Base-by-base conservation (phyloP, 2,113 vertebrate species). In the Plestiodon gilberti region DNA sequence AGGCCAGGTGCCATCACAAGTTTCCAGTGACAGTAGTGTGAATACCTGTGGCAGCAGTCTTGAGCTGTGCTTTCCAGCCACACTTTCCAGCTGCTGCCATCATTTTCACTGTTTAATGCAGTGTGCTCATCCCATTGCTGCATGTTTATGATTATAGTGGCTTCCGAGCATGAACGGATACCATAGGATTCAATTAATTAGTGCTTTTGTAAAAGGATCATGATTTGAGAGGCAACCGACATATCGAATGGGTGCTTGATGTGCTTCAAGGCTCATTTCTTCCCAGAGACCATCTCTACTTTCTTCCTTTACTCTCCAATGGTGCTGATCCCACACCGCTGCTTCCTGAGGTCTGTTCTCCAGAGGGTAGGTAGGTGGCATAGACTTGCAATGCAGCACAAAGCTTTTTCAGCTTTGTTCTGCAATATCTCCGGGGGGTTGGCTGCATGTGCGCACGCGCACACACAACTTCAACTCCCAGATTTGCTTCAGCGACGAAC, bases 371-470 rank as follows among this genome's bases (percentile, higher is more conserved):
- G 38, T 22, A 61, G 22, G 35, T 5, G 33, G 6, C 20, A 52
- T 25, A 77, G 14, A 20, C 43, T 64, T 67, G n/a, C 3, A 14
- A 38, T n/a, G 4, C n/a, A 23, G 33, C 33, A 78, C 2, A 90
- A 78, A 43, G 67, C 76, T 82, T 89, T 75, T 91, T 87, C 83
- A 87, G 30, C 64, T 87, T 88, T 93, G 73, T 82, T 92, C 90
- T 89, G 67, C 89, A 89, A 87, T 91, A 92, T 91, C 89, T 91
- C 88, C 89, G 61, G 84, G 87, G 80, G 30, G 89, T 65, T 77
- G 65, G 62, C 71, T 57, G 67, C 62, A 52, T 59, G 64, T 48
- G 81, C 18, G 0, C 62, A 64, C 30, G 81, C 81, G 59, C 91
- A 86, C 92, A 88, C 17, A 77, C 91, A 90, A 25, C 77, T 83